phyloP scores from a whole-genome alignment of 2,888 invertebrate species.

The Hoplodrina blanda region DNA sequence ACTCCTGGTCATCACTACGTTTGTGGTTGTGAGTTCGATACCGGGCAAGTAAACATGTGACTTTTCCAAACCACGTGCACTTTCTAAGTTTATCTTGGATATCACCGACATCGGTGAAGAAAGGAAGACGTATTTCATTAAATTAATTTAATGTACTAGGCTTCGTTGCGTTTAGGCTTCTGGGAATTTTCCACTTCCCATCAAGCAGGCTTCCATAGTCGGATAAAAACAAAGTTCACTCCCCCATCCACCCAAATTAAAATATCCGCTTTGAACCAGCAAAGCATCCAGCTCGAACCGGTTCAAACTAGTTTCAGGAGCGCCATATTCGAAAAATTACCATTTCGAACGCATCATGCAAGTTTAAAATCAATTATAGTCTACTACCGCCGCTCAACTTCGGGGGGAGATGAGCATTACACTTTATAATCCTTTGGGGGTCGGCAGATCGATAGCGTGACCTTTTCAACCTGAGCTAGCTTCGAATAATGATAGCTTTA shows the following conservation, averaged over 20 bases:
- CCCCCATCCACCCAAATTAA: conserved; percentile 46
- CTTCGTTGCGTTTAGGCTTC: background rate
- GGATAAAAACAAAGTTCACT: conserved; percentile 49
- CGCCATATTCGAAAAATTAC: conserved; percentile 65
- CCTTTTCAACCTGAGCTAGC: conserved; percentile 44
- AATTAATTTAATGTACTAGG: no score
- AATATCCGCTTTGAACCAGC: conserved; percentile 53
- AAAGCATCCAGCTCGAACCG: conserved; percentile 43
- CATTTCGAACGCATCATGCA: conserved; percentile 59
- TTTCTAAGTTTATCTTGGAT: no score
- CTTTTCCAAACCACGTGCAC: no score
- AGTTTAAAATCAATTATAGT: conserved; percentile 66
- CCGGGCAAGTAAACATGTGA: no score
- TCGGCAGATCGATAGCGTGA: conserved; percentile 55
- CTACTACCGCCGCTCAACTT: conserved; percentile 54
- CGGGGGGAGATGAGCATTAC: conserved; percentile 55
- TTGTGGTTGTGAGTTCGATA: no score
- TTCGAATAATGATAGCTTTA: conserved; percentile 37
- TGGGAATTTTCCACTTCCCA: background rate
- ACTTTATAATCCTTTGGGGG: conserved; percentile 59
- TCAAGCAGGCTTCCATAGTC: conserved; percentile 3
- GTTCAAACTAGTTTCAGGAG: conserved; percentile 56
- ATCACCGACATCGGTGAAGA: no score
- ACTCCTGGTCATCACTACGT: no score
- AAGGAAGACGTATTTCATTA: no score